Evolutionary conservation across 1,140 invertebrate genomes (phyloP).

Genomic region (Drosophila sturtevanti): DNA sequence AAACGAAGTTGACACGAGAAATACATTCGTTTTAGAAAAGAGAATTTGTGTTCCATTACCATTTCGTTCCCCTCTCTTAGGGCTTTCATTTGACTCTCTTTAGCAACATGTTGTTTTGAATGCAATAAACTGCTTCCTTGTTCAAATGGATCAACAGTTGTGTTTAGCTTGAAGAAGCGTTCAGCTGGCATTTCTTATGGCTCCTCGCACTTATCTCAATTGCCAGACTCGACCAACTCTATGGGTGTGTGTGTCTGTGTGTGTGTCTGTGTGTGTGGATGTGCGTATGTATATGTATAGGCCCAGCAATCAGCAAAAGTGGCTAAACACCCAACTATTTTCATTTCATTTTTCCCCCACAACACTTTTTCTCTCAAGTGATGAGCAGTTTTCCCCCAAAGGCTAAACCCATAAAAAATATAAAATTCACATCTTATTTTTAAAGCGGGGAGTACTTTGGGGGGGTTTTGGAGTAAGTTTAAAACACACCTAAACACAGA

Average conservation of each 20-base stretch:
- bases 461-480: background rate
- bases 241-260: slow-evolving; percentile 21
- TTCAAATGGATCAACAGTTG: slow-evolving; percentile 61
- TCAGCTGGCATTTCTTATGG: background rate
- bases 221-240: slow-evolving; percentile 45
- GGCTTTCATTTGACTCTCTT: slow-evolving; percentile 20
- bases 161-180: slow-evolving; percentile 23
- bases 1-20: slow-evolving; percentile 12
- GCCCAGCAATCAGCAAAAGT: slow-evolving; percentile 65
- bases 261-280: background rate
- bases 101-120: slow-evolving; percentile 64
- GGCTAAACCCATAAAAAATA: slow-evolving; percentile 32
- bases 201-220: slow-evolving; percentile 44
- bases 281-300: slow-evolving; percentile 12
- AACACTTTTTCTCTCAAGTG: slow-evolving; percentile 8
- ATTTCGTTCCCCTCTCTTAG: slow-evolving; percentile 46
- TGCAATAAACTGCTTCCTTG: slow-evolving; percentile 35
- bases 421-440: slow-evolving; percentile 9
- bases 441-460: background rate
- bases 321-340: slow-evolving; percentile 22
- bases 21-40: slow-evolving; percentile 2
- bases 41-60: slow-evolving; percentile 41
- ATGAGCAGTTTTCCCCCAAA: slow-evolving; percentile 26
- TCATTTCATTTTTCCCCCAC: slow-evolving; percentile 1
- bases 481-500: slow-evolving; percentile 38